Base-by-base conservation (phyloP, 2,797 vertebrate genomes). In the Nasua narica region DNA sequence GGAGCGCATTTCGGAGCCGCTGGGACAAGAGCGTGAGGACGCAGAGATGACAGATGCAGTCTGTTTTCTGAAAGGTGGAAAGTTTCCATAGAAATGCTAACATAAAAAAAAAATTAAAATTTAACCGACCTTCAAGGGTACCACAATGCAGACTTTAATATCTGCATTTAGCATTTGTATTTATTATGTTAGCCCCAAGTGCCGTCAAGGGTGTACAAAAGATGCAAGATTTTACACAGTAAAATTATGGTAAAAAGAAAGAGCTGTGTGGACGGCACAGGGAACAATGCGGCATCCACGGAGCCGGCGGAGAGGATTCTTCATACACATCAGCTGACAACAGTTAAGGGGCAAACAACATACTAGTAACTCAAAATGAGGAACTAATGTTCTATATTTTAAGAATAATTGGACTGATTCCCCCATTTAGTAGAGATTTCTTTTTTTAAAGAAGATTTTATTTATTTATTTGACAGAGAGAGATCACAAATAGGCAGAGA, bases 361-460 rank as follows among this genome's bases (percentile, higher is more conserved):
- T 1, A 40, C 3, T 19, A 29, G 62, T 5, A 62, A 60, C 84
- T 58, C 72, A 12, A 0, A 78, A 18, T n/a, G 43, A 70, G 69
- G n/a, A 82, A 35, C 27, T 9, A 29, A 52, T 32, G 81, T 14
- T 56, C 40, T 27, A 1, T 37, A 25, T 43, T 86, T 76, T 13
- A 46, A 58, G 65, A 43, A 40, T 8, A 43, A 25, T 0, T 54
- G 46, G 29, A 25, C 27, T 8, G 4, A 85, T 0, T 7, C 7
- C 3, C 4, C 15, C 67, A 48, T 8, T 76, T 79, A 43, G 4
- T 72, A 50, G 5, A 43, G 19, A 56, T 43, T 90, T 90, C 85
- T n/a, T n/a, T n/a, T n/a, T n/a, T n/a, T n/a, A n/a, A n/a, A n/a
- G n/a, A n/a, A n/a, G n/a, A n/a, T n/a, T n/a, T n/a, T n/a, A n/a